Conservation (phyloP, 2,888 invertebrate species). For the Melanargia galathea region DNA sequence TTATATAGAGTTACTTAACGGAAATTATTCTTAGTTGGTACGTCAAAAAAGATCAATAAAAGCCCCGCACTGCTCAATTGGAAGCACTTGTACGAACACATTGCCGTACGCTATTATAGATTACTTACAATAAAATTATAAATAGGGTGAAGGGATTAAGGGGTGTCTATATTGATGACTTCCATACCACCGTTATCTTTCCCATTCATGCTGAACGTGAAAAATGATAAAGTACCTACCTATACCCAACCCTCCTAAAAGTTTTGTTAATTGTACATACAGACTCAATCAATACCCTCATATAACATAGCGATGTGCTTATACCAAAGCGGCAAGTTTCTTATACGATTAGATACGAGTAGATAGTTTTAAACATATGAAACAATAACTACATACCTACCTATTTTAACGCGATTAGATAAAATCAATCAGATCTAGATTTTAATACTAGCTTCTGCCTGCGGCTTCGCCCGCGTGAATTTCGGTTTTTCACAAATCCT, state of each 20-base stretch:
- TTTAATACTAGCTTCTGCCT: too few species aligned
- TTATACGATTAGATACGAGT: too few species aligned
- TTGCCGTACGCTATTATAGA: conserved; percentile 33
- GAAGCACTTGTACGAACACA: conserved; percentile 38
- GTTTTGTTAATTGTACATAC: background rate
- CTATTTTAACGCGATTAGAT: too few species aligned
- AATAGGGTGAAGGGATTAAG: conserved; percentile 32
- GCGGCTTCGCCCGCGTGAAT: too few species aligned
- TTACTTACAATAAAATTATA: conserved; percentile 36
- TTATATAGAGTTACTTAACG: conserved; percentile 24
- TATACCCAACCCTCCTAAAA: too few species aligned
- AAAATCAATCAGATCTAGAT: too few species aligned
- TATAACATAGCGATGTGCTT: too few species aligned
- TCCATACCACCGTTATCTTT: conserved; percentile 10
- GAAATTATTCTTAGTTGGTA: conserved; percentile 34
- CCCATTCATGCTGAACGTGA: background rate
- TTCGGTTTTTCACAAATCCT: too few species aligned
- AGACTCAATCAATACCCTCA: too few species aligned
- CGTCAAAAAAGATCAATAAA: conserved; percentile 38
- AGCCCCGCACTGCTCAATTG: conserved; percentile 34
- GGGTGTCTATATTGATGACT: conserved; percentile 22
- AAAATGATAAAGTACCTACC: background rate
- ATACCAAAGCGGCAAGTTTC: too few species aligned
- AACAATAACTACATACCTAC: too few species aligned
- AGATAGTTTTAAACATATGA: too few species aligned